phyloP scores from a whole-genome alignment of 2,888 invertebrate genomes.

The Listrodromus nycthemerus region DNA sequence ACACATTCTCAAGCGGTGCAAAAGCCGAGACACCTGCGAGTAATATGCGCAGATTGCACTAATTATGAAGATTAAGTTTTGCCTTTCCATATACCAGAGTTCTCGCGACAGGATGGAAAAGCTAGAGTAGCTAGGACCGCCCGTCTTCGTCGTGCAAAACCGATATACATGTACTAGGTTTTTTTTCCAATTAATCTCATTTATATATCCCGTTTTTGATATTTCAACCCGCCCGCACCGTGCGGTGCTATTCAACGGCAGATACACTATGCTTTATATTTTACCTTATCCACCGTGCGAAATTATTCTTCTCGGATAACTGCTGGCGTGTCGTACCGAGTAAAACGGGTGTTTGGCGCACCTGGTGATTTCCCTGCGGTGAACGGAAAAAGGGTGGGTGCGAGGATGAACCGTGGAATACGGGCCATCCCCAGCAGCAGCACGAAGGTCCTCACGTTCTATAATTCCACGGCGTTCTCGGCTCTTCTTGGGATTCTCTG shows the following conservation, averaged over 20 bases:
- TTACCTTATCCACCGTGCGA: slow-evolving; percentile 10
- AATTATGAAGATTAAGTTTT: not conserved
- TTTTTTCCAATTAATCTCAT: slow-evolving; percentile 11
- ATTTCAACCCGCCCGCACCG: not conserved
- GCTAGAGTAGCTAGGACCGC: not conserved
- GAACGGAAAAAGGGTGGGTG: slow-evolving; percentile 50
- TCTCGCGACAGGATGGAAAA: slow-evolving; percentile 19
- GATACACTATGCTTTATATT: slow-evolving; percentile 2
- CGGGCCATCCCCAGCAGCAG: slow-evolving; percentile 18
- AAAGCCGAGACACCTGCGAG: slow-evolving; percentile 60
- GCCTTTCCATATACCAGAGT: not conserved
- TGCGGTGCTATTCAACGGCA: not conserved
- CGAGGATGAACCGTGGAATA: slow-evolving; percentile 51
- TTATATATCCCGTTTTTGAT: slow-evolving; percentile 3
- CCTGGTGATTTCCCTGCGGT: slow-evolving; percentile 67
- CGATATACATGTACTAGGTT: slow-evolving; percentile 1
- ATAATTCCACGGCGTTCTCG: slow-evolving; percentile 21
- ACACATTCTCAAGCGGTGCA: slow-evolving; percentile 31
- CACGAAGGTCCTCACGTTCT: slow-evolving; percentile 20
- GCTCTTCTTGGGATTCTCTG: slow-evolving; percentile 21
- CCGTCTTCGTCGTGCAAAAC: not conserved
- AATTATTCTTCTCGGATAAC: slow-evolving; percentile 60
- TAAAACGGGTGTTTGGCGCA: slow-evolving; percentile 56
- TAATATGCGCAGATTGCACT: slow-evolving; percentile 62
- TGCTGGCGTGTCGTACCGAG: slow-evolving; percentile 26